A percentile compares a stretch with the other conserved stretches of the same genome.
These are phyloP conservation scores for Alectura lathami DNA, from an alignment of 2,113 vertebrate genomes.

Conservation along the genomic window DNA sequence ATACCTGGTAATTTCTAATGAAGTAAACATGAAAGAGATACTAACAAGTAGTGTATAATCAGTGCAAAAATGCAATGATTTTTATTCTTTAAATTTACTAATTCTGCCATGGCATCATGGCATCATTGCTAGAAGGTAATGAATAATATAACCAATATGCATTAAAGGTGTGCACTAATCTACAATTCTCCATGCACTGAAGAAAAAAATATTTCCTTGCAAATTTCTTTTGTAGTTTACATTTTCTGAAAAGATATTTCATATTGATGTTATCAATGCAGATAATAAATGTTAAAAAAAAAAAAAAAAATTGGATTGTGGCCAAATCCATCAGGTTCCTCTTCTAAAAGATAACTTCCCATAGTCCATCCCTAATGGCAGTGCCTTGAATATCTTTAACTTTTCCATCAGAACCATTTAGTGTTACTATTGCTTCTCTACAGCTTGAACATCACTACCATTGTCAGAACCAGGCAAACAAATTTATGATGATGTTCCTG, in stretches of 20 bases:
- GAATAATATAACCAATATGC: not conserved
- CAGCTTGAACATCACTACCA: slow-evolving; percentile 71
- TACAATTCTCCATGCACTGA: not conserved
- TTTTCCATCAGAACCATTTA: slow-evolving; percentile 80
- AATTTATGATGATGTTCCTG: slow-evolving; percentile 83
- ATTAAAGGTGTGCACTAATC: not conserved
- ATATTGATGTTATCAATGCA: slow-evolving; percentile 44
- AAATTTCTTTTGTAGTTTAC: slow-evolving; percentile 9
- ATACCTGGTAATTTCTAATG: not conserved
- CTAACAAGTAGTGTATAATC: not conserved
- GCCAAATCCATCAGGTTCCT: slow-evolving; percentile 69
- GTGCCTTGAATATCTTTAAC: slow-evolving; percentile 77
- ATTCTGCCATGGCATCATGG: not conserved
- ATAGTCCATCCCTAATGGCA: slow-evolving; percentile 75
- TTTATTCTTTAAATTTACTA: not conserved
- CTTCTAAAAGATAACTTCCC: slow-evolving; percentile 65
- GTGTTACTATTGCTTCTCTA: slow-evolving; percentile 69
- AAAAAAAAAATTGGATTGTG: slow-evolving; percentile 49
- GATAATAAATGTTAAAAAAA: slow-evolving; percentile 43
- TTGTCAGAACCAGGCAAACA: slow-evolving; percentile 83
- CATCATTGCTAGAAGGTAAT: not conserved
- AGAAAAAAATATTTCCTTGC: not conserved
- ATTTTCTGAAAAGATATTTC: slow-evolving; percentile 59
- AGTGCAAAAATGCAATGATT: not conserved
- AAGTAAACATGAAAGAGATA: not conserved